phyloP scores from a whole-genome alignment of 2,113 vertebrate species.

The Nymphicus hollandicus region DNA sequence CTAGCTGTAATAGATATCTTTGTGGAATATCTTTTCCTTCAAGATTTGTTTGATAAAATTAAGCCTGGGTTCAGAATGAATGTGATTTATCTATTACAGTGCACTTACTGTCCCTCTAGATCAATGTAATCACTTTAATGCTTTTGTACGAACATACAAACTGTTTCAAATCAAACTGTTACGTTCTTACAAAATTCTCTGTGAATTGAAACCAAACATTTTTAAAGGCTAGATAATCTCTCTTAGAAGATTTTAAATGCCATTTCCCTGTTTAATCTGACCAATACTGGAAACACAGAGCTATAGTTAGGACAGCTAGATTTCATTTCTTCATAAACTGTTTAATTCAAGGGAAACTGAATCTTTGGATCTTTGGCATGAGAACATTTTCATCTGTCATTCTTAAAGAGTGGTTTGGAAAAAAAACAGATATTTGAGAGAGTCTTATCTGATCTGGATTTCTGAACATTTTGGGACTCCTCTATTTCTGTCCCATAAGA shows the following conservation, averaged over 20 bases:
- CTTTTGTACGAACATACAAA: neutral
- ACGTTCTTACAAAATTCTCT: neutral
- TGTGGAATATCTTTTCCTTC: neutral
- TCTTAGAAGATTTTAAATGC: neutral
- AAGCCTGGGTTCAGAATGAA: neutral
- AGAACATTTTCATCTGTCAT: neutral
- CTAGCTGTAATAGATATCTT: neutral
- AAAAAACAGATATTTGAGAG: neutral
- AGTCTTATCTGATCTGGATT: neutral
- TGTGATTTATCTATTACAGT: neutral
- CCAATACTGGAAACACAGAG: neutral
- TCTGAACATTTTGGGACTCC: neutral
- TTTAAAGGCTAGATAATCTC: neutral
- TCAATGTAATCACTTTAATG: neutral
- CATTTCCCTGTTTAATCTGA: neutral
- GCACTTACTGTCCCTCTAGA: neutral
- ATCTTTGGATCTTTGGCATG: neutral
- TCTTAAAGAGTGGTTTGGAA: neutral
- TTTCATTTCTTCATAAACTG: neutral
- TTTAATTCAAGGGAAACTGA: neutral
- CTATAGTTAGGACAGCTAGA: neutral
- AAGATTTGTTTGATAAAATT: slow-evolving; percentile 7
- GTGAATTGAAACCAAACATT: neutral
- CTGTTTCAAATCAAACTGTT: neutral
- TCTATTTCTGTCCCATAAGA: neutral